A percentile compares a stretch with the other conserved stretches of the same genome.
phyloP scores from a whole-genome alignment of 2,113 vertebrate species.

The Aspidoscelis tigris region DNA sequence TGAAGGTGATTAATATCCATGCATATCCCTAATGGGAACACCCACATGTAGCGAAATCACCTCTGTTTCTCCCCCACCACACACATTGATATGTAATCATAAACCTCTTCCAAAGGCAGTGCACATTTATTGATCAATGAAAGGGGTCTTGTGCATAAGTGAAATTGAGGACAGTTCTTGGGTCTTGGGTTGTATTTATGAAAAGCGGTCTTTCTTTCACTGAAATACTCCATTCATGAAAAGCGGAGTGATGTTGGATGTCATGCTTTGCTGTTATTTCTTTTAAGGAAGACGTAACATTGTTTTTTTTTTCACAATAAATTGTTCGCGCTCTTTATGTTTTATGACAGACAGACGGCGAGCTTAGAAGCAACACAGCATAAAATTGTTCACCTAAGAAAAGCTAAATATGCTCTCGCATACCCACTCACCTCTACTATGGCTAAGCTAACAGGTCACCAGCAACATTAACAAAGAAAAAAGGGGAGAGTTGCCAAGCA shows the following conservation, averaged over 20 bases:
- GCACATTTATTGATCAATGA: no score
- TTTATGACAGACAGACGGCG: not conserved
- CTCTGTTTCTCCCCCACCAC: no score
- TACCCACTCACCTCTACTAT: not conserved
- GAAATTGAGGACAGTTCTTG: no score
- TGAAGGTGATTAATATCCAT: no score
- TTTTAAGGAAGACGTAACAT: not conserved
- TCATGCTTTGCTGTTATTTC: not conserved
- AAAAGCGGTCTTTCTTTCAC: not conserved
- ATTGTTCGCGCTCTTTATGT: not conserved
- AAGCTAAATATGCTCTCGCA: not conserved
- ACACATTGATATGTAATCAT: no score
- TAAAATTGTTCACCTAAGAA: not conserved
- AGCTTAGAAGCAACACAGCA: not conserved
- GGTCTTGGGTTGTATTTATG: no score
- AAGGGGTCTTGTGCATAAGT: no score
- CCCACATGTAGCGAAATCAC: no score
- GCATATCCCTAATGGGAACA: no score
- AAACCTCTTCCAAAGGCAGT: no score
- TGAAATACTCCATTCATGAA: not conserved
- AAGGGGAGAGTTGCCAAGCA: not conserved
- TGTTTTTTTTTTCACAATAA: not conserved
- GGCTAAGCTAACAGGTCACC: not conserved
- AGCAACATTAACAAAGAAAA: slow-evolving; percentile 27
- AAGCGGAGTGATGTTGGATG: not conserved